These are phyloP conservation scores for Buphagus erythrorhynchus DNA, from an alignment of 2,797 vertebrate species.

Conservation along the genomic window DNA sequence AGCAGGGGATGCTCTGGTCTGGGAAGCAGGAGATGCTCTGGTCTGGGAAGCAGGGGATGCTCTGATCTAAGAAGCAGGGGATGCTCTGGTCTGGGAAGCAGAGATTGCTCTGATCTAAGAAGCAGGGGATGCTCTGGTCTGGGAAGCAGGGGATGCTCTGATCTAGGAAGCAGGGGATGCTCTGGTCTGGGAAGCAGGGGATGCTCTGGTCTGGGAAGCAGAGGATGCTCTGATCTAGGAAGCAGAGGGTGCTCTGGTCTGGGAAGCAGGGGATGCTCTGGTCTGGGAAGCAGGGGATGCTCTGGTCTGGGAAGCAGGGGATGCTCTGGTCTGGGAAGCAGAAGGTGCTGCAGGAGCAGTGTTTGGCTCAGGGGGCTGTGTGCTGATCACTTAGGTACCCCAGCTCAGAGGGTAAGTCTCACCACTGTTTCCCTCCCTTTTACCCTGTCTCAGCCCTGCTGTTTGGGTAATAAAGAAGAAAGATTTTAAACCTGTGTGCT, in stretches of 20 bases:
- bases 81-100: neutral
- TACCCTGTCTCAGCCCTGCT: neutral
- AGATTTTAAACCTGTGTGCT: neutral
- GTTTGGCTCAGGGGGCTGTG: neutral
- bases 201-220: neutral
- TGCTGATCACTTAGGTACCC: neutral
- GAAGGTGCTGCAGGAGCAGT: neutral
- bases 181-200: neutral
- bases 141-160: neutral
- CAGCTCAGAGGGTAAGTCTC: neutral
- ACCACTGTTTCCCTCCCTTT: neutral
- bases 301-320: neutral
- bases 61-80: neutral
- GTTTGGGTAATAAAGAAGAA: conserved; percentile 2
- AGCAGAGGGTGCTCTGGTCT: too few relatives aligned
- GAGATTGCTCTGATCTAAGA: neutral
- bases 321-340: neutral
- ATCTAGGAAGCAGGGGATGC: neutral
- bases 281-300: neutral
- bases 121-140: neutral
- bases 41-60: neutral
- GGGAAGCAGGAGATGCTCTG: too few relatives aligned
- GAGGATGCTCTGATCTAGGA: too few relatives aligned
- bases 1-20: too few relatives aligned
- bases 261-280: too few relatives aligned